These are phyloP conservation scores for Elgonia sp. DNA, from an alignment of 2,888 invertebrate species.

Conservation along the genomic window DNA sequence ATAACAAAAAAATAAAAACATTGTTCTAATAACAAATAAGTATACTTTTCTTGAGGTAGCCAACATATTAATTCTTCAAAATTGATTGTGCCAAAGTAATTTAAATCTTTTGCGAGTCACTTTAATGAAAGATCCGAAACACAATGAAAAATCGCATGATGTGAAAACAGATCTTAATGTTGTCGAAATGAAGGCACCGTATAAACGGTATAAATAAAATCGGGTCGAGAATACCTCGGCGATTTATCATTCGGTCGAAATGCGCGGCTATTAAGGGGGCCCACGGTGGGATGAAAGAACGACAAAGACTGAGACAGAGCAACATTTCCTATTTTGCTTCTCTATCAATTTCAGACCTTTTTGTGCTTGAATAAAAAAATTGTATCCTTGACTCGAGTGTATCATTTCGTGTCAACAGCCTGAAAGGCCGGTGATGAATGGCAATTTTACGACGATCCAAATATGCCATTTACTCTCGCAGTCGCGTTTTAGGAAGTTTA, in stretches of 20 bases:
- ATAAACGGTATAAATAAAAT: slow-evolving; percentile 85
- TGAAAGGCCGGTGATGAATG: slow-evolving; percentile 73
- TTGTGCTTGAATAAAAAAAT: slow-evolving; percentile 53
- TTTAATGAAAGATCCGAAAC: slow-evolving; percentile 13
- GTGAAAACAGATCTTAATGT: slow-evolving; percentile 78
- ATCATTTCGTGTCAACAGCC: slow-evolving; percentile 74
- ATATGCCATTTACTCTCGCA: slow-evolving; percentile 63
- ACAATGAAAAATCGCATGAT: slow-evolving; percentile 28
- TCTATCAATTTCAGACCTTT: slow-evolving; percentile 71
- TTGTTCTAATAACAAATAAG: too few relatives aligned
- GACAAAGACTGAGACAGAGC: slow-evolving; percentile 13
- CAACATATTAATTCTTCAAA: too few relatives aligned
- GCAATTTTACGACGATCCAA: slow-evolving; percentile 73
- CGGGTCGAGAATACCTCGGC: slow-evolving; percentile 78
- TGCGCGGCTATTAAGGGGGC: slow-evolving; percentile 75
- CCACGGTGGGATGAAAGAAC: neutral
- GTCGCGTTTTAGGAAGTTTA: slow-evolving; percentile 65
- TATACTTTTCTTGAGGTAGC: too few relatives aligned
- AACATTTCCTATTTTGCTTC: slow-evolving; percentile 50
- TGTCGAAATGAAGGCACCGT: slow-evolving; percentile 79
- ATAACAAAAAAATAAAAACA: too few relatives aligned
- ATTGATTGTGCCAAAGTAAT: too few relatives aligned
- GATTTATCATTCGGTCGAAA: slow-evolving; percentile 83
- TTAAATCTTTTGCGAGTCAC: too few relatives aligned
- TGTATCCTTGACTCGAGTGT: slow-evolving; percentile 74